Conservation (phyloP, 2,888 invertebrate genomes). For the Eudemis profundana region DNA sequence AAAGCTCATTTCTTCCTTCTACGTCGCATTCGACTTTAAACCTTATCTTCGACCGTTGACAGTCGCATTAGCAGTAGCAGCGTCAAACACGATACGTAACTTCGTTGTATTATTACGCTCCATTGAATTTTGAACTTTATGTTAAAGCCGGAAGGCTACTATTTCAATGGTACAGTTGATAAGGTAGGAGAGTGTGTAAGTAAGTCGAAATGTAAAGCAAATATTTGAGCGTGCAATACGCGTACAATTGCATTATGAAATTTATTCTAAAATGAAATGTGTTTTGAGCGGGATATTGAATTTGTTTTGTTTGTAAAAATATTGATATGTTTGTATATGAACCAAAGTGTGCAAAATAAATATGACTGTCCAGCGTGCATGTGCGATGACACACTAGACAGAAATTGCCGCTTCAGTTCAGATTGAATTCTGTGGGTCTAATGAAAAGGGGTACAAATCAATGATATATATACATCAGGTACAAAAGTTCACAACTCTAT, state of each 20-base stretch:
- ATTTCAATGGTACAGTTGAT: background rate
- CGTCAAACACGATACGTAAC: background rate
- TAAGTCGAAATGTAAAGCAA: constrained; percentile 48
- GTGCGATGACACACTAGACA: no score
- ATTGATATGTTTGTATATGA: background rate
- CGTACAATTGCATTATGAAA: constrained; percentile 29
- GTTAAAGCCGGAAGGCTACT: background rate
- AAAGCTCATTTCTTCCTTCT: background rate
- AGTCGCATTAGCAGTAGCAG: background rate
- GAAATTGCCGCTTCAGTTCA: no score
- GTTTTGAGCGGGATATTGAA: constrained; percentile 1
- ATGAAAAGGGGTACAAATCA: no score
- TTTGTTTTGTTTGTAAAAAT: background rate
- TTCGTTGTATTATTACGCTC: background rate
- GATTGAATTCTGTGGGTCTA: no score
- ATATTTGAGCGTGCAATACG: constrained; percentile 50
- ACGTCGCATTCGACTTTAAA: background rate
- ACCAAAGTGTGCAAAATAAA: background rate
- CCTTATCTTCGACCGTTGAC: background rate
- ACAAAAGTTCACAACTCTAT: no score
- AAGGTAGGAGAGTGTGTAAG: background rate
- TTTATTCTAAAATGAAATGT: constrained; percentile 21
- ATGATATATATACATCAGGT: no score
- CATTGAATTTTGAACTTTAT: background rate
- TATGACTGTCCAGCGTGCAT: no score